Base-by-base conservation (phyloP, 2,797 vertebrate species). In the Nannoperca obscura region DNA sequence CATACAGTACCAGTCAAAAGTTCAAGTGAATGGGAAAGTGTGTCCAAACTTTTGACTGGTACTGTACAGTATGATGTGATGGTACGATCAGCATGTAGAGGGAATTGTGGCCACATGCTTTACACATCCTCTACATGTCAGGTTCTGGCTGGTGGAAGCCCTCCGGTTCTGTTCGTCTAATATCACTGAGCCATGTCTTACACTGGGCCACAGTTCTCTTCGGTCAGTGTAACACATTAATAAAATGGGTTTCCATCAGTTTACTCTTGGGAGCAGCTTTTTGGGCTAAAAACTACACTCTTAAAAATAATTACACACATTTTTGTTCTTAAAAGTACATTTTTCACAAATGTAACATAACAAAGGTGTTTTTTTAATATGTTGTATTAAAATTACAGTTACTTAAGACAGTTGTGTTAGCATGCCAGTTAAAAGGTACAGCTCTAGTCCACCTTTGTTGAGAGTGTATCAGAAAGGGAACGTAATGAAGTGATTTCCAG, bases 111-210 rank as follows among this genome's bases (percentile, higher is more conserved):
- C 17, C 36, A 38, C 9, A 38, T 38, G 9, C 36, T 10, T 38
- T 38, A 38, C 44, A 7, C 3, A 22, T 58, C 34, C 14, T 64
- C 13, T 27, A 19, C 24, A 44, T 13, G 44, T 58, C 60, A 38
- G 52, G 17, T 27, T 20, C 32, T 30, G 38, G 30, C 40, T 15
- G 30, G n/a, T 36, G 20, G 24, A 52, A 22, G 36, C 55, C 32
- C 55, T 55, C 24, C 0, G 2, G 42, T 38, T 49, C 49, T n/a
- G 42, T 71, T 76, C 49, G 20, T 57, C 27, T 40, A 15, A 11
- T n/a, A 50, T 49, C 22, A 34, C 49, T 62, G 61, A 81, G 67
- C n/a, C 42, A 20, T 63, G 44, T 50, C 30, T 19, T 55, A 50
- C 53, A 42, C 34, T 34, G 60, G 30, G 17, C 15, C 49, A 44